Percentiles rank a stretch among this genome's conserved stretches.
Evolutionary conservation across 1,140 invertebrate genomes (phyloP).

Genomic region (Apis cerana): DNA sequence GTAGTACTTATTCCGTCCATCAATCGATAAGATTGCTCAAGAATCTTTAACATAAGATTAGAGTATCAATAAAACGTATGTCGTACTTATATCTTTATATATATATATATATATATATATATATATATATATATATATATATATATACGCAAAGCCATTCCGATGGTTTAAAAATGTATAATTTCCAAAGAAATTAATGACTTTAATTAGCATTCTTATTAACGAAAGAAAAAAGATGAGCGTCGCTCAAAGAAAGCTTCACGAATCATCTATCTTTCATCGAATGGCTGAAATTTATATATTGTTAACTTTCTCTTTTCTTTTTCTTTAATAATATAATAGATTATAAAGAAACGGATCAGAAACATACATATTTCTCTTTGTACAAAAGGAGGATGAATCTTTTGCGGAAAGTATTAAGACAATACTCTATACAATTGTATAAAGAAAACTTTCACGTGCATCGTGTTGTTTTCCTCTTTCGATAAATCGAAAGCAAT

Average conservation of each 20-base stretch:
- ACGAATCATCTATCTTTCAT: background rate
- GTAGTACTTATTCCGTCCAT: slow-evolving; percentile 35
- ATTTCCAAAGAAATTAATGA: background rate
- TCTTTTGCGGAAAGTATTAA: slow-evolving; percentile 29
- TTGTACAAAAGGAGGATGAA: slow-evolving; percentile 18
- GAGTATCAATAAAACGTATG: slow-evolving; percentile 37
- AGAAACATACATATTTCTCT: slow-evolving; percentile 13
- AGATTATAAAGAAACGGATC: slow-evolving; percentile 20
- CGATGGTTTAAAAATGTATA: slow-evolving; percentile 4
- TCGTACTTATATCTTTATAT: slow-evolving; percentile 6
- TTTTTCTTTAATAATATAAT: slow-evolving; percentile 21
- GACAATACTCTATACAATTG: slow-evolving; percentile 31
- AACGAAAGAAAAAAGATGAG: background rate
- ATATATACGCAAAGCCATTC: background rate
- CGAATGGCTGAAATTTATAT: background rate
- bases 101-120: background rate
- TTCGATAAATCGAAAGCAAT: background rate
- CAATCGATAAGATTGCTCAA: slow-evolving; percentile 51
- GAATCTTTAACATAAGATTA: slow-evolving; percentile 43
- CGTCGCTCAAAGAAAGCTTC: background rate
- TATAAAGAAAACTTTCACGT: slow-evolving; percentile 6
- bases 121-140: background rate
- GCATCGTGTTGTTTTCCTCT: background rate
- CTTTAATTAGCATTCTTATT: background rate
- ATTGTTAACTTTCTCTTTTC: slow-evolving; percentile 18